Evolutionary conservation across 2,113 vertebrate genomes (phyloP).

Genomic region (Semicossyphus pulcher): DNA sequence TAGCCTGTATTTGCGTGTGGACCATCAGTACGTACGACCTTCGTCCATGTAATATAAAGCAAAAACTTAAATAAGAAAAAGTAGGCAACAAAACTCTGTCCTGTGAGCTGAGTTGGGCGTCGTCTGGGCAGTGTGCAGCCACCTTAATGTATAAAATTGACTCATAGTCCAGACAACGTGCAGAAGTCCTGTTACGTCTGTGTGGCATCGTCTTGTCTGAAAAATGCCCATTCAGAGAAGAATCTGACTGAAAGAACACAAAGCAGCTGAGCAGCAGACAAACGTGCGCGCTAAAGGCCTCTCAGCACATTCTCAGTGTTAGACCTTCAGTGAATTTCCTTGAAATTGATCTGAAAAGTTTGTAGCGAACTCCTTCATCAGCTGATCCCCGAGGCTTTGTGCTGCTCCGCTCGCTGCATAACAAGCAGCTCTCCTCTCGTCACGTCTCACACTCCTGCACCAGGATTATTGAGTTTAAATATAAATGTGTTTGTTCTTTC

Average conservation of each 20-base stretch:
- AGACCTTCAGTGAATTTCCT: slow-evolving; percentile 18
- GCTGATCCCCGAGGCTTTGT: slow-evolving; percentile 11
- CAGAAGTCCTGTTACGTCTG: not conserved
- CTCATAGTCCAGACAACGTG: not conserved
- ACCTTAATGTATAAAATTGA: not conserved
- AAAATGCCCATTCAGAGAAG: not conserved
- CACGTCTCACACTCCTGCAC: not conserved
- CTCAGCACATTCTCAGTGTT: not conserved
- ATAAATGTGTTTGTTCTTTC: slow-evolving; percentile 27
- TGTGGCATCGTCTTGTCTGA: not conserved
- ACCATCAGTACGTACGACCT: no score
- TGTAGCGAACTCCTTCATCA: not conserved
- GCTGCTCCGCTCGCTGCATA: not conserved
- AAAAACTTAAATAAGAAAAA: no score
- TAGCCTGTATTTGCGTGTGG: no score
- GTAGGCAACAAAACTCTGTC: no score
- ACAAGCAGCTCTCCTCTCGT: slow-evolving; percentile 7
- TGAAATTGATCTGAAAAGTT: slow-evolving; percentile 29
- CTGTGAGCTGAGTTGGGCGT: no score
- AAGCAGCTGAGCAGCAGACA: not conserved
- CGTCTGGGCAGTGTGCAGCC: no score
- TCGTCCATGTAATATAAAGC: no score
- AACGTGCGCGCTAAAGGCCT: not conserved
- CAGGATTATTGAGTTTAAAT: slow-evolving; percentile 5
- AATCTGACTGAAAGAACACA: not conserved